Evolutionary conservation across 2,113 vertebrate genomes (phyloP), one percentile per base, ranked within the genome.

Genomic region (Triplophysa dalaica): DNA sequence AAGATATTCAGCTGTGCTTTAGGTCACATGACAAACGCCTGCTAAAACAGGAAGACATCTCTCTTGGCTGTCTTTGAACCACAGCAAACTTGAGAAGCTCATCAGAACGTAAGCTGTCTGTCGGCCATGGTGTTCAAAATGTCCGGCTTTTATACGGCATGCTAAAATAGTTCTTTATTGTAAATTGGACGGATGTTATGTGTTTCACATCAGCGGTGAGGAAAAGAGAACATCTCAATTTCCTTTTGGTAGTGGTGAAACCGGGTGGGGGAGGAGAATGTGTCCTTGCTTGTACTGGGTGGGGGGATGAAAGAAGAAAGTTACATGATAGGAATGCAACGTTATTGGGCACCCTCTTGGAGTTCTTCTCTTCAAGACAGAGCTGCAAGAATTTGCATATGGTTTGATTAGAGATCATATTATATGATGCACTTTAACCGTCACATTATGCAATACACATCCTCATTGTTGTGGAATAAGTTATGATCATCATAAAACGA

Each of bases 1-100:
- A 83, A 87, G 67, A 81, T 78, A 41, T 79, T 9, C 10, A 26
- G 22, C 8, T n/a, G 50, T 69, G 1, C 29, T 13, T 54, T 72
- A 50, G 48, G 14, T 13, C 43, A 45, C 8, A 17, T 17, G 48
- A 26, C 8, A 22, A 24, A 26, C 2, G 12, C 12, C 7, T 1
- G 1, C 4, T n/a, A 21, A 21, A 21, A 43, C 10, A 45, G 12
- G 68, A 70, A 69, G 13, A 50, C 66, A 10, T n/a, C 10, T n/a
- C 17, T 24, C 13, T 8, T 50, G 43, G 16, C 14, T 17, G 17
- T 70, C 48, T 70, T 17, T n/a, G 48, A 12, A 54, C 22, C 4
- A 13, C 21, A 21, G 12, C 22, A 45, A 43, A 2, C 43, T 67
- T 22, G 65, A 12, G 12, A 69, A 1, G 2, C 29, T 29, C 8